Evolutionary conservation across 2,888 invertebrate species (phyloP).

Genomic region (Eupithecia pulchellata): DNA sequence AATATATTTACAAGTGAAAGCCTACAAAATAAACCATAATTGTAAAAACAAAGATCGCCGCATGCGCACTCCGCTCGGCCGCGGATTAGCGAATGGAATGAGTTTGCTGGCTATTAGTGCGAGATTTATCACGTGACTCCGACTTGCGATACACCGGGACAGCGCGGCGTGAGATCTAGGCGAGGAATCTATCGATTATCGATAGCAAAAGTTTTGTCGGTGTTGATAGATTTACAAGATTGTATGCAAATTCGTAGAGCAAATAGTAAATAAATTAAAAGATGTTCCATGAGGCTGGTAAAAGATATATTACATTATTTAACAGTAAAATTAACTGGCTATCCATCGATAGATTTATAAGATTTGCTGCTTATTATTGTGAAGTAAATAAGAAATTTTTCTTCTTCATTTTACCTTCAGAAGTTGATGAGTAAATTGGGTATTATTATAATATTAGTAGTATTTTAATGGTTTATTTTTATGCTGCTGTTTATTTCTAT

Average conservation of each 20-base stretch:
- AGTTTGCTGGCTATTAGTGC: constrained; percentile 80
- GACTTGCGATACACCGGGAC: constrained; percentile 67
- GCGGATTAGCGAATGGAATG: constrained; percentile 78
- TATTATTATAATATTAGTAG: not conserved
- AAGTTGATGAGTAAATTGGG: not conserved
- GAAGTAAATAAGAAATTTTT: too few species aligned
- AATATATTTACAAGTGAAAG: not conserved
- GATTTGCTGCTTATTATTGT: too few species aligned
- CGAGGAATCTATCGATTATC: constrained; percentile 6
- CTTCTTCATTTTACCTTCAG: too few species aligned
- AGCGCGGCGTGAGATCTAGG: constrained; percentile 17
- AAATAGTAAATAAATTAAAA: not conserved
- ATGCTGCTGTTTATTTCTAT: too few species aligned
- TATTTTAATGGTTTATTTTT: too few species aligned
- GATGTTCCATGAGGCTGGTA: not conserved
- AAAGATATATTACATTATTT: not conserved
- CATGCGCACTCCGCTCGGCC: constrained; percentile 44
- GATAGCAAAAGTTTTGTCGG: not conserved
- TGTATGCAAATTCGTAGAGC: not conserved
- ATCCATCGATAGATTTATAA: too few species aligned
- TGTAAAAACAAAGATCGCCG: constrained; percentile 20
- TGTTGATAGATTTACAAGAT: constrained; percentile 1
- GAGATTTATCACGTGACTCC: constrained; percentile 82
- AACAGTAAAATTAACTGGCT: too few species aligned
- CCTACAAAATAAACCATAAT: not conserved